A percentile compares a stretch with the other conserved stretches of the same genome.
phyloP scores from a whole-genome alignment of 2,113 vertebrate species.

The Urocolius indicus region DNA sequence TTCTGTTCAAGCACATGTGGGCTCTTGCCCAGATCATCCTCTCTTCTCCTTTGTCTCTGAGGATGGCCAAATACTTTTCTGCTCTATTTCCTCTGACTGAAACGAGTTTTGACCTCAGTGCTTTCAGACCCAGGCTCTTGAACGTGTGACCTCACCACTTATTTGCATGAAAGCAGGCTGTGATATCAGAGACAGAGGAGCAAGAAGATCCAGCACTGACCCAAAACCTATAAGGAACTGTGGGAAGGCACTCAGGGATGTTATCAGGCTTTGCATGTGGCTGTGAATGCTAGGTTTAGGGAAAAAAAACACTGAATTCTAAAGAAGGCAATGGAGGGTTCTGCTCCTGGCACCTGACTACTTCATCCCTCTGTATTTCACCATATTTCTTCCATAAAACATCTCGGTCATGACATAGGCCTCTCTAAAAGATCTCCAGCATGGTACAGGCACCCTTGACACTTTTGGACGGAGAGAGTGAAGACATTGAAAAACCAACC shows the following conservation, averaged over 20 bases:
- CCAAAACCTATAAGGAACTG: neutral
- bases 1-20: constrained; percentile 20
- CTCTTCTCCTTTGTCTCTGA: neutral
- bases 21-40: constrained; percentile 35
- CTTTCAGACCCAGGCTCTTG: neutral
- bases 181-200: neutral
- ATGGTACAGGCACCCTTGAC: neutral
- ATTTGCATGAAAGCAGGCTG: neutral
- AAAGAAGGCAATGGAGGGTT: neutral
- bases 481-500: neutral
- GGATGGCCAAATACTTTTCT: neutral
- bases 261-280: neutral
- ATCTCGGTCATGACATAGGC: neutral
- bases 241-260: neutral
- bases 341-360: neutral
- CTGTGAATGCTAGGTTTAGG: neutral
- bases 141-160: neutral
- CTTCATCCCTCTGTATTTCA: neutral
- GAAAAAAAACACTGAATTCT: neutral
- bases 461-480: neutral
- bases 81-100: neutral
- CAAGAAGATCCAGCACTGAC: neutral
- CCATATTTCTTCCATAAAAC: neutral
- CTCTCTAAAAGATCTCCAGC: neutral
- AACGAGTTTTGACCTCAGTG: neutral